phyloP scores from a whole-genome alignment of 1,140 invertebrate genomes.

The Platyscapa corneri region DNA sequence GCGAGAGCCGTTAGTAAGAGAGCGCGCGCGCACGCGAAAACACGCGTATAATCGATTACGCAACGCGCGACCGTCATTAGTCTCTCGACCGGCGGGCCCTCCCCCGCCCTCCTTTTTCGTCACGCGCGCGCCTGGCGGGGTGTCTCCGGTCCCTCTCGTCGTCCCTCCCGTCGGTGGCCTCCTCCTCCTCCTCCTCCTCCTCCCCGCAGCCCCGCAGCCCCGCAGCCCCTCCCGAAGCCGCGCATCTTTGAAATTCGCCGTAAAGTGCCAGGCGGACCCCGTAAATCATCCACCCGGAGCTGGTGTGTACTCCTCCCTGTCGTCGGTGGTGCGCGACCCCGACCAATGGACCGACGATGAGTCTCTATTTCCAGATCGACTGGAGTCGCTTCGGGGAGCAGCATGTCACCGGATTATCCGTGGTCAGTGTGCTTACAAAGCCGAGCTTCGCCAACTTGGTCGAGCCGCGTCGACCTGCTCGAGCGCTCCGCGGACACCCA shows the following conservation, averaged over 20 bases:
- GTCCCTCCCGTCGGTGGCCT: no score
- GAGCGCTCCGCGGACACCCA: background rate
- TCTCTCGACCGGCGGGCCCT: background rate
- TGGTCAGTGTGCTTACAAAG: slow-evolving; percentile 21
- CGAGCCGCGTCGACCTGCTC: background rate
- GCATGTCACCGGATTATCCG: slow-evolving; percentile 40
- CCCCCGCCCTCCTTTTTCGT: background rate
- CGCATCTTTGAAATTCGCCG: background rate
- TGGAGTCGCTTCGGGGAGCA: slow-evolving; percentile 47
- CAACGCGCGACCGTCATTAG: slow-evolving; percentile 2
- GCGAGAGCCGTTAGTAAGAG: slow-evolving; percentile 41
- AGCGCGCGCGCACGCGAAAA: slow-evolving; percentile 42
- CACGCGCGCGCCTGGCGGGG: no score
- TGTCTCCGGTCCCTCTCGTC: no score
- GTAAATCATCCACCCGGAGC: background rate
- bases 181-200: no score
- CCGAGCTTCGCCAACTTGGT: background rate
- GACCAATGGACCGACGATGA: slow-evolving; percentile 7
- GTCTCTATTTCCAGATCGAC: slow-evolving; percentile 50
- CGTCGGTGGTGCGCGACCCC: background rate
- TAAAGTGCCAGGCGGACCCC: background rate
- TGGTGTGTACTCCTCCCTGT: background rate
- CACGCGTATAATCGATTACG: slow-evolving; percentile 49
- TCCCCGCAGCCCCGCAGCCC: no score
- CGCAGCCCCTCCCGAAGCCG: background rate